Conservation (phyloP, 64 coral and sea anemone genomes). For the Acropora yongei region DNA sequence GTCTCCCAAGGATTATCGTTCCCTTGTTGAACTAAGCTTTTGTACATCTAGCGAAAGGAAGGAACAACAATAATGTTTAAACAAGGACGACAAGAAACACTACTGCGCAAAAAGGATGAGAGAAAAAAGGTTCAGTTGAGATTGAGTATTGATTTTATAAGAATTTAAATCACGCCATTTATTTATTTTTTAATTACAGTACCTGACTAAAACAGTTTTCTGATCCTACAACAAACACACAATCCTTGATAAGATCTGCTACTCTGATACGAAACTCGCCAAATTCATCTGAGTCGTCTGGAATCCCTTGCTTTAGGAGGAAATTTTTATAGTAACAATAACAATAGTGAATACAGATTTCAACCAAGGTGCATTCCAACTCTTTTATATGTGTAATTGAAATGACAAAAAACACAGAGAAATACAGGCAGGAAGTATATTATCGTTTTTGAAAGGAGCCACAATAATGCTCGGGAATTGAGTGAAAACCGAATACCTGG, state of each 20-base stretch:
- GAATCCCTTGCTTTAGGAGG: slow-evolving; percentile 68
- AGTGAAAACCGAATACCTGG: too few species aligned
- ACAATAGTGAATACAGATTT: neutral
- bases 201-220: slow-evolving; percentile 88
- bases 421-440: too few species aligned
- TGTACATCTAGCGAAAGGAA: slow-evolving; percentile 58
- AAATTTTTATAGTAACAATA: neutral
- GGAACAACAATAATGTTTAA: too few species aligned
- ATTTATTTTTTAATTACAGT: neutral
- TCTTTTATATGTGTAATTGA: too few species aligned
- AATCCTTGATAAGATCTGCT: slow-evolving; percentile 90
- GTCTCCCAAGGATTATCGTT: slow-evolving; percentile 52
- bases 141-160: too few species aligned
- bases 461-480: too few species aligned
- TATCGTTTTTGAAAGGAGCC: too few species aligned
- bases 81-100: too few species aligned
- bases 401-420: too few species aligned
- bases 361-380: too few species aligned
- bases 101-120: neutral
- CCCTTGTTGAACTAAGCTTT: slow-evolving; percentile 37
- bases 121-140: neutral
- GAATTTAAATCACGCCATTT: neutral
- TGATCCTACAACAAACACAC: slow-evolving; percentile 96
- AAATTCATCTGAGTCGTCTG: slow-evolving; percentile 86
- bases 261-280: slow-evolving; percentile 85